phyloP scores from a whole-genome alignment of 2,113 vertebrate species.

The Gymnogyps californianus region DNA sequence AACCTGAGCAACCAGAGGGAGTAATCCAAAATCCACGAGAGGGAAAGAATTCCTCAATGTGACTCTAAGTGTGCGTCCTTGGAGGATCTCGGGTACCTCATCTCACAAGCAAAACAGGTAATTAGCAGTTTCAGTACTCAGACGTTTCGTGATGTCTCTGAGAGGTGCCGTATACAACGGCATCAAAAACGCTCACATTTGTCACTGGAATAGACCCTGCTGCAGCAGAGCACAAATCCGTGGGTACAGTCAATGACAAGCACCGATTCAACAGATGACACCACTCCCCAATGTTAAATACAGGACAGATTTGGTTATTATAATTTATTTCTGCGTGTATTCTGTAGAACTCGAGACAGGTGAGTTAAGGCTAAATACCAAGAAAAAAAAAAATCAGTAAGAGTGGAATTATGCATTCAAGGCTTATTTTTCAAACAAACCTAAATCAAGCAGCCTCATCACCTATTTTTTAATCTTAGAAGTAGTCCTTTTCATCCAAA shows the following conservation, averaged over 20 bases:
- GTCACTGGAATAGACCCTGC: not conserved
- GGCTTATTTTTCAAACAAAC: not conserved
- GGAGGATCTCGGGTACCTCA: not conserved
- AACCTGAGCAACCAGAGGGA: not conserved
- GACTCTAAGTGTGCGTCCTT: not conserved
- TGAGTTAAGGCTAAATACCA: not conserved
- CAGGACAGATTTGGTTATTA: accelerated
- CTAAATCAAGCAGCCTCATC: not conserved
- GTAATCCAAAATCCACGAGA: not conserved
- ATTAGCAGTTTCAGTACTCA: not conserved
- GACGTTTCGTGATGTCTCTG: accelerated
- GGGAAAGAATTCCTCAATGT: not conserved
- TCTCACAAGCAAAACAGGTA: not conserved
- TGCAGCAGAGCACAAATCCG: accelerated
- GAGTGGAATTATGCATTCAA: accelerated
- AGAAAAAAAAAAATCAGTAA: too few species aligned
- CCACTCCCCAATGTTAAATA: accelerated
- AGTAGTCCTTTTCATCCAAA: not conserved
- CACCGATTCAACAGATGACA: accelerated
- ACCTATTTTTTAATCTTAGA: accelerated
- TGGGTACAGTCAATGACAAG: not conserved
- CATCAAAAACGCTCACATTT: not conserved
- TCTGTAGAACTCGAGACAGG: accelerated
- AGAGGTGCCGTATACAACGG: not conserved
- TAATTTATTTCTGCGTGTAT: accelerated